Base-by-base conservation (phyloP, 2,113 vertebrate species). In the Micromys minutus region DNA sequence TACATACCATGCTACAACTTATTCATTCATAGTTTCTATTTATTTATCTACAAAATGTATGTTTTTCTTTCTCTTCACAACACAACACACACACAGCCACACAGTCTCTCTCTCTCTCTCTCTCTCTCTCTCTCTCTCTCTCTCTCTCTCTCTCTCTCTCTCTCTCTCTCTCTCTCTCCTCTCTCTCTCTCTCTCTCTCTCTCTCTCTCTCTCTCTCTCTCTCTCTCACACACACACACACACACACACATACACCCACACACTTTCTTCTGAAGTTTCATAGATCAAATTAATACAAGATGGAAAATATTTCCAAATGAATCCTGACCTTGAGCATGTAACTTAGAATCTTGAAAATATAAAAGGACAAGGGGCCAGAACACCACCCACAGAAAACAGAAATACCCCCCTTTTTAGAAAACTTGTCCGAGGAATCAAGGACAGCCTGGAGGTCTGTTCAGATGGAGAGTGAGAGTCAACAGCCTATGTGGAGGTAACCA, bases 321-420 rank as follows among this genome's bases (percentile, higher is more conserved):
- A 26, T 22, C 22, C 89, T 92, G 36, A 87, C 93, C 26, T 83
- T 80, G 16, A 1, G 13, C 9, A 39, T 39, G 47, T 57, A 26
- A 75, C 76, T 45, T 65, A 87, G 24, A 90, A 2, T 7, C n/a
- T 76, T 81, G 57, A 52, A 21, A 24, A 47, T 80, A 11, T 52
- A 85, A 90, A 87, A 55, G 34, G 50, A 6, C 34, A 79, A 45
- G 24, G 45, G 31, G 39, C n/a, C 31, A 76, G 9, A 22, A 65
- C 4, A 13, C 6, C 4, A 26, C 1, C 29, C 74, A 12, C 5
- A 94, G 12, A 86, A 79, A 80, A 0, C 36, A 17, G n/a, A 75
- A 80, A 42, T 17, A 52, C n/a, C 19, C 17, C 11, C 92, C 94
- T 94, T 94, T 59, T 89, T n/a, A 89, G 36, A 69, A 57, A 95